phyloP scores from a whole-genome alignment of 1,140 invertebrate species.

The Trichomalopsis sarcophagae region DNA sequence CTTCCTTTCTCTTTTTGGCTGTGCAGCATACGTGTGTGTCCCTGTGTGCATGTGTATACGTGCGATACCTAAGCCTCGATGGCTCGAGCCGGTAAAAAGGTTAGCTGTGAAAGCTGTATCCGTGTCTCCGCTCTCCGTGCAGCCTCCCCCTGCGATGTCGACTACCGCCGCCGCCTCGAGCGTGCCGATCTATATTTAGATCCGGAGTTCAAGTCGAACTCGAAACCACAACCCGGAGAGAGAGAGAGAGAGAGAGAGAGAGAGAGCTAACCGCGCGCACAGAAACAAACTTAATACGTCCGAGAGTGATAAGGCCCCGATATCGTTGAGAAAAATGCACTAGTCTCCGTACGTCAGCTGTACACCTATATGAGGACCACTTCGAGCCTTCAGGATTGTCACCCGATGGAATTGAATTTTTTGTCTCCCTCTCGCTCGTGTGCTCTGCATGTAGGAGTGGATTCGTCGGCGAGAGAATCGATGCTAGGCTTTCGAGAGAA shows the following conservation, averaged over 20 bases:
- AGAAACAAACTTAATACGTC: neutral
- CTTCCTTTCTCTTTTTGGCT: neutral
- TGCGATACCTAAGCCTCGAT: neutral
- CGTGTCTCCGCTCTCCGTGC: neutral
- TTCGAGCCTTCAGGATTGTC: neutral
- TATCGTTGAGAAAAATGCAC: neutral
- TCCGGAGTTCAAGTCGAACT: neutral
- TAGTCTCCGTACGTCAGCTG: no score
- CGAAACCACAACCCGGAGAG: neutral
- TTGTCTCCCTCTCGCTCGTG: neutral
- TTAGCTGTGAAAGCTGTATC: constrained; percentile 5
- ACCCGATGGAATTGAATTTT: neutral
- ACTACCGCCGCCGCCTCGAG: neutral
- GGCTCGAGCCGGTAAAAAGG: constrained; percentile 5
- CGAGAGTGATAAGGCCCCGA: neutral
- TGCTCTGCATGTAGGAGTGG: no score
- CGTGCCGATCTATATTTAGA: neutral
- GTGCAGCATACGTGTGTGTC: neutral
- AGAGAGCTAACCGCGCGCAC: neutral
- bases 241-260: neutral
- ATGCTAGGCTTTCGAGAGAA: neutral
- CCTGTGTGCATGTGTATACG: neutral
- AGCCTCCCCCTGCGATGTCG: neutral
- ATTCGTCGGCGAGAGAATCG: neutral
- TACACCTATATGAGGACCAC: no score